Evolutionary conservation across 2,797 vertebrate species (phyloP).

Genomic region (Lepus oiostolus): DNA sequence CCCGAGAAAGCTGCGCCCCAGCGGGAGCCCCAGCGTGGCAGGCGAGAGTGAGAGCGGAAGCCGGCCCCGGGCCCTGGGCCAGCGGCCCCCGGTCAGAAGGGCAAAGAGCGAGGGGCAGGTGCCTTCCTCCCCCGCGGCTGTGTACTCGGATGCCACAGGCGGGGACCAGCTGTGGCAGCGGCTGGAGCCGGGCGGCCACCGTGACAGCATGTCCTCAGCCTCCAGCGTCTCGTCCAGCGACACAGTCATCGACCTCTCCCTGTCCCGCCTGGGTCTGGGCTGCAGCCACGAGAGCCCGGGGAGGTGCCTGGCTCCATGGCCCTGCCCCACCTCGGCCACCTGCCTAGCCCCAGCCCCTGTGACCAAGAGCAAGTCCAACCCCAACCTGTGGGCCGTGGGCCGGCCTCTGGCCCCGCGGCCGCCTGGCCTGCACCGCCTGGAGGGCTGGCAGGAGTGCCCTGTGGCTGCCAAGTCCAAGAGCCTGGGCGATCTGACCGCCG

Average conservation of each 20-base stretch:
- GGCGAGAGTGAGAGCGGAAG: not conserved
- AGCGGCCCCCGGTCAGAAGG: conserved; percentile 84
- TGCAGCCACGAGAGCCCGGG: conserved; percentile 81
- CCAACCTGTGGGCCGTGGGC: conserved; percentile 90
- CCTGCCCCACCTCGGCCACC: conserved; percentile 78
- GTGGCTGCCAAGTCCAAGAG: conserved; percentile 94
- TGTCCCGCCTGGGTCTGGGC: conserved; percentile 92
- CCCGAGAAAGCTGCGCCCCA: not conserved
- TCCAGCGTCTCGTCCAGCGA: conserved; percentile 97
- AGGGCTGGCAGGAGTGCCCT: conserved; percentile 87
- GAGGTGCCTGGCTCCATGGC: conserved; percentile 84
- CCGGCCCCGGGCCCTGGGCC: conserved; percentile 32
- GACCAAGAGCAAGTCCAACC: conserved; percentile 96
- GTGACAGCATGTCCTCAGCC: conserved; percentile 95
- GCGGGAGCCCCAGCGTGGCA: not conserved
- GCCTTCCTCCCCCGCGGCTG: conserved; percentile 89
- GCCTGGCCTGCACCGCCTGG: conserved; percentile 89
- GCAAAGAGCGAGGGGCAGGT: conserved; percentile 91
- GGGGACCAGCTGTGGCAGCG: conserved; percentile 96
- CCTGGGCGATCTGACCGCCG: conserved; percentile 96
- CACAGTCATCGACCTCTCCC: conserved; percentile 95
- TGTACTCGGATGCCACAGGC: conserved; percentile 92
- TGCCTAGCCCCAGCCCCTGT: conserved; percentile 82
- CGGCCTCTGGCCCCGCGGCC: conserved; percentile 86
- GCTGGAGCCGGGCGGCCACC: conserved; percentile 91